Evolutionary conservation across 2,797 vertebrate genomes (phyloP), one percentile per base, ranked within the genome.

Genomic region (Esox masquinongy): DNA sequence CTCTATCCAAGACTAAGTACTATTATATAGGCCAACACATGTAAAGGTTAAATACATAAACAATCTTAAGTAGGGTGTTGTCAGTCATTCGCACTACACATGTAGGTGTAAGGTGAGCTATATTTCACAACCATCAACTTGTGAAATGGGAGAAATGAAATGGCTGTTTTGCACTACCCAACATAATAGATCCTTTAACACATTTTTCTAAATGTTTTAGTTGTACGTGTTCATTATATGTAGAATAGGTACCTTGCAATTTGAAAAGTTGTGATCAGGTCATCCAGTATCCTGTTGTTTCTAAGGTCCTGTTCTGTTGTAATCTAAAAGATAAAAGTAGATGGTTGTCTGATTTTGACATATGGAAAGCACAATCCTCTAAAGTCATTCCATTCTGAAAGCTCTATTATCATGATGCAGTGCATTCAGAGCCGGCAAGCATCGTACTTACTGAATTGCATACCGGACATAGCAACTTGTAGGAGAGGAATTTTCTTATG

Each of bases 401-500:
- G 9, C 2, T 24, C 11, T 1, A 24, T 24, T 61, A 24, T 24
- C 56, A 61, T 9, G 22, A 26, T 26, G 53, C 53, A 6, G n/a
- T 22, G 22, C 9, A 61, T 61, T 26, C 22, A 61, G 22, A 24
- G 22, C 56, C 56, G 12, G 1, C 56, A 61, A 11, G 22, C n/a
- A 61, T 74, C 4, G 79, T 85, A 96, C 97, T 96, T 82, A 99
- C 98, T 91, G 90, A 90, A 81, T 95, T 96, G 87, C 97, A 99
- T 2, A 94, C 93, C 49, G 98, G 97, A 87, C 98, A 99, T 53
- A 95, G 94, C 26, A 95, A 90, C 90, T 98, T 99, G 83, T 95
- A 97, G 34, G 95, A 97, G 17, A 99, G 81, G 85, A 94, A 98
- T 88, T 96, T 98, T 79, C 97, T 93, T 89, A 99, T 98, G 83